Base-by-base conservation (phyloP, 2,888 invertebrate species). In the Melieria picta region DNA sequence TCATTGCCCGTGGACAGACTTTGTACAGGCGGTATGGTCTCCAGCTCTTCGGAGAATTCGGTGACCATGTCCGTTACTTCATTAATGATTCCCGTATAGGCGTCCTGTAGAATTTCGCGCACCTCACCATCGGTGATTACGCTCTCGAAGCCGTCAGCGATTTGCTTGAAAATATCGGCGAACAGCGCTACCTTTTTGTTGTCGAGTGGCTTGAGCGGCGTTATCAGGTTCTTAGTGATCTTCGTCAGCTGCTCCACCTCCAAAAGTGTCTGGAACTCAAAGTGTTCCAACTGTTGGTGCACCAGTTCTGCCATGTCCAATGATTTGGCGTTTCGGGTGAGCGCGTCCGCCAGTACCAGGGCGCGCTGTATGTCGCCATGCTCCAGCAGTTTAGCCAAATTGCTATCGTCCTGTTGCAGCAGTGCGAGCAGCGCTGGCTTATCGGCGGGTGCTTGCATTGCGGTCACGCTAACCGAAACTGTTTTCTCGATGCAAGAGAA, bases 191-290 rank as follows among this genome's bases (percentile, higher is more conserved):
- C 72, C 43, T 77, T 75, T 10, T 71, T 69, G 52, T 75, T 71
- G 6, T 75, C 66, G 7, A 78, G 61, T 43, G 77, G 76, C 6
- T 75, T 50, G 1, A 76, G 46, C 0, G 71, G 67, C 5, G 46
- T 45, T 0, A 77, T 42, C 1, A 79, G 67, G 4, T 74, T 58
- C 0, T 62, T 43, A 0, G 61, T 73, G 3, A 78, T 68, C 4
- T 66, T 60, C 4, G 76, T 56, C 7, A 79, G 64, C 16, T 80
- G 80, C 45, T 80, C 79, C 3, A 75, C 69, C 7, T 72, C 74
- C 43, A 79, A 13, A 4, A 80, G 52, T 2, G 78, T 76, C 4
- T 52, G n/a, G 4, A 76, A n/a, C 5, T 72, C n/a, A 2, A 77
- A 57, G 5, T 52, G 6, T 0, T 56, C 42, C 10, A 79, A 58